Evolutionary conservation across 2,888 invertebrate genomes (phyloP).

Genomic region (Hedya salicella): DNA sequence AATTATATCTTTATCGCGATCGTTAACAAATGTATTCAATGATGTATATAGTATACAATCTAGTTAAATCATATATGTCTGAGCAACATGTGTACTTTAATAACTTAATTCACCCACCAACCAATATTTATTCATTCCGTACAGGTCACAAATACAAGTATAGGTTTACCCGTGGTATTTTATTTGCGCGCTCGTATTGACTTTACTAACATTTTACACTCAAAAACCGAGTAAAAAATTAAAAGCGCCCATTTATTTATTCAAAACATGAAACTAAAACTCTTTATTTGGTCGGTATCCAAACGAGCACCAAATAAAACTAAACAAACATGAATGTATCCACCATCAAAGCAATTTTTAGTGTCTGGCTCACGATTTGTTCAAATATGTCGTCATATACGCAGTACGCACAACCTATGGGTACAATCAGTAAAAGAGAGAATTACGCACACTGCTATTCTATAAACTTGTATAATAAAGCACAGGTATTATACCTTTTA

Average conservation of each 20-base stretch:
- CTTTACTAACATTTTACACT: conserved; percentile 19
- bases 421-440: too few relatives aligned
- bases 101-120: background rate
- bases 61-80: background rate
- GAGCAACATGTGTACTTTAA: background rate
- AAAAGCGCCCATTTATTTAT: conserved; percentile 6
- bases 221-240: conserved; percentile 23
- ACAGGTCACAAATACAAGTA: background rate
- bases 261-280: conserved; percentile 23
- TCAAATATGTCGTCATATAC: conserved; percentile 9
- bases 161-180: background rate
- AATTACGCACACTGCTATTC: too few relatives aligned
- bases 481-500: too few relatives aligned
- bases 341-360: conserved; percentile 18
- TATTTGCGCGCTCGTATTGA: conserved; percentile 6
- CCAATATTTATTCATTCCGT: background rate
- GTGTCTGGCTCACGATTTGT: background rate
- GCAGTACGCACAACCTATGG: background rate
- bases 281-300: conserved; percentile 25
- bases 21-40: background rate
- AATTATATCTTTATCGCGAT: too few relatives aligned
- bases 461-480: too few relatives aligned
- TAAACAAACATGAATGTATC: conserved; percentile 27
- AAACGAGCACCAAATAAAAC: conserved; percentile 31
- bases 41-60: background rate